Percentiles rank a stretch among this genome's conserved stretches.
These are phyloP conservation scores for Serrognathus titanus DNA, from an alignment of 2,888 invertebrate species.

Conservation along the genomic window DNA sequence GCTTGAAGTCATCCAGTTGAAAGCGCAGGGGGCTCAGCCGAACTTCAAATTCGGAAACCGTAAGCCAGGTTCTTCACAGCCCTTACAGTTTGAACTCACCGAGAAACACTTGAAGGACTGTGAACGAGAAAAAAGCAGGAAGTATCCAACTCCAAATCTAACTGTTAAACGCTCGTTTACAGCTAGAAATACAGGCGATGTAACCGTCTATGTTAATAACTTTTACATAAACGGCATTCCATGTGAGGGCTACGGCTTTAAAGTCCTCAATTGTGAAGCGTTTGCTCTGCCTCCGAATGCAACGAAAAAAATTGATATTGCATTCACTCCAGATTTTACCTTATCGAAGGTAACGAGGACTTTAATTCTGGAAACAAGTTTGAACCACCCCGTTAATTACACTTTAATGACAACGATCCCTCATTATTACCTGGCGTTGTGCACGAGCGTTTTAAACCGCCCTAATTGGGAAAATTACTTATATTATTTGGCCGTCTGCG, in stretches of 20 bases:
- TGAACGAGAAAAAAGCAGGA: conserved; percentile 45
- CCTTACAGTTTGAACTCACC: conserved; percentile 76
- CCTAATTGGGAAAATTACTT: conserved; percentile 72
- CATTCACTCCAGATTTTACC: conserved; percentile 86
- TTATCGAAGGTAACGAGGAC: conserved; percentile 67
- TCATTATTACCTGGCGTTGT: conserved; percentile 61
- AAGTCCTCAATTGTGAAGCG: conserved; percentile 67
- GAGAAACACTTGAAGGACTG: conserved; percentile 59
- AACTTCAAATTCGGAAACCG: conserved; percentile 85
- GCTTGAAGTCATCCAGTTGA: conserved; percentile 78
- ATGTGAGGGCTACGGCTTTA: conserved; percentile 78
- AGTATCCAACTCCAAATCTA: conserved; percentile 57
- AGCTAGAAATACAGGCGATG: conserved; percentile 86
- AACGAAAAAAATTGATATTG: conserved; percentile 75
- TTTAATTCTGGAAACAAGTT: conserved; percentile 60
- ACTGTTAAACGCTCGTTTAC: conserved; percentile 78
- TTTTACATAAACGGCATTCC: conserved; percentile 63
- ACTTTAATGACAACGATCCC: conserved; percentile 64
- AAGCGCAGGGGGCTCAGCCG: conserved; percentile 81
- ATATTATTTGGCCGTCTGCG: conserved; percentile 60
- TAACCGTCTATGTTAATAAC: conserved; percentile 72
- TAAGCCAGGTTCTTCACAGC: conserved; percentile 71
- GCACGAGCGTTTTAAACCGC: conserved; percentile 65
- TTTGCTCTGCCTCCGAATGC: conserved; percentile 71
- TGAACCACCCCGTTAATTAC: conserved; percentile 62